phyloP scores from a whole-genome alignment of 2,113 vertebrate genomes.

The Cinclus cinclus region DNA sequence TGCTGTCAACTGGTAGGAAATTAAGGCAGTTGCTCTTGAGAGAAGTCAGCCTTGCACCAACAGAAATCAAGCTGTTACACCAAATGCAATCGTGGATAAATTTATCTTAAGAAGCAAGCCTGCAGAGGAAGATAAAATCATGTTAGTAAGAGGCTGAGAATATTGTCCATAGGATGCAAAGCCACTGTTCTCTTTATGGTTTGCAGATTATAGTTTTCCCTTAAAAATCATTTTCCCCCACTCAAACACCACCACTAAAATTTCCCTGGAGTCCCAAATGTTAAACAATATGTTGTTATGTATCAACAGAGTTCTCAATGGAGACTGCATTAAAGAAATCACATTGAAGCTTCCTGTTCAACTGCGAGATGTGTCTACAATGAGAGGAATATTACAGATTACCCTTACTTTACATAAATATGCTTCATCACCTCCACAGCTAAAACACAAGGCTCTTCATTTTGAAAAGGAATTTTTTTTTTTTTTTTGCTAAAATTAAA shows the following conservation, averaged over 20 bases:
- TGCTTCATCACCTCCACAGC: background rate
- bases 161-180: slow-evolving; percentile 4
- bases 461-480: background rate
- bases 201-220: slow-evolving; percentile 48
- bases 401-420: background rate
- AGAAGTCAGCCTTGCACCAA: slow-evolving; percentile 15
- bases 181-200: slow-evolving; percentile 2
- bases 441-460: background rate
- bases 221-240: background rate
- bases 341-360: background rate
- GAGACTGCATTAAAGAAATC: background rate
- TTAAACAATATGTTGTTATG: background rate
- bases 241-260: background rate
- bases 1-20: background rate
- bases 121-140: slow-evolving; percentile 44
- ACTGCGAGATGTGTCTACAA: background rate
- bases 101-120: slow-evolving; percentile 27
- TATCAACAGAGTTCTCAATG: background rate
- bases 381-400: background rate
- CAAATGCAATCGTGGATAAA: slow-evolving; percentile 13
- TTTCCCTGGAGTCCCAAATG: slow-evolving; percentile 9
- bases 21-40: background rate
- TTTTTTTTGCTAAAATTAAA: background rate
- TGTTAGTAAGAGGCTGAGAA: background rate
- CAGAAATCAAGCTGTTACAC: slow-evolving; percentile 20